Evolutionary conservation across 2,888 invertebrate genomes (phyloP).

Genomic region (Patella pellucida): DNA sequence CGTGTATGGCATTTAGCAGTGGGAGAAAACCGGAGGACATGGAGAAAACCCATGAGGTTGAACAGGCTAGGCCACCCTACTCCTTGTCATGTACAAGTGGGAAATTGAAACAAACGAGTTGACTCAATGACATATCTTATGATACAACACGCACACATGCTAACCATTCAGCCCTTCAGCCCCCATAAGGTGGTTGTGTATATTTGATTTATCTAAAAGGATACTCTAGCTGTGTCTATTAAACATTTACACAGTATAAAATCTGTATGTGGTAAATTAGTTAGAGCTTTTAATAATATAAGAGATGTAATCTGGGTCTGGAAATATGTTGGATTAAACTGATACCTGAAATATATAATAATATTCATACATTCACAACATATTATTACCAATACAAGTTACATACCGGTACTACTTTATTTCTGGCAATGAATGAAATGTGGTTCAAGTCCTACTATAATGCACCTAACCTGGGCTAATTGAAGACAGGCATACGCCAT

Average conservation of each 20-base stretch:
- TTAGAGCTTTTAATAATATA: constrained; percentile 94
- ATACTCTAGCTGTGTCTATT: constrained; percentile 80
- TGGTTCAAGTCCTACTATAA: not conserved
- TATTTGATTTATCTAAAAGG: constrained; percentile 28
- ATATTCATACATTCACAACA: not conserved
- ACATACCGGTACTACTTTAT: too few relatives aligned
- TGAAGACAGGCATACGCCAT: too few relatives aligned
- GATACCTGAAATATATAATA: constrained; percentile 76
- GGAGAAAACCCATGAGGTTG: too few relatives aligned
- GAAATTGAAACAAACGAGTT: too few relatives aligned
- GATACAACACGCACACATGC: too few relatives aligned
- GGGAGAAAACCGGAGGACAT: too few relatives aligned
- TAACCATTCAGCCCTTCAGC: too few relatives aligned
- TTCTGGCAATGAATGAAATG: too few relatives aligned
- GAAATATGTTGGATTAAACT: constrained; percentile 91
- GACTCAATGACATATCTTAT: too few relatives aligned
- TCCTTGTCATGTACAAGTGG: too few relatives aligned
- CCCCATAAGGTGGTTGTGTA: not conserved
- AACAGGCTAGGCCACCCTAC: too few relatives aligned
- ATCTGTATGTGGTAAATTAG: constrained; percentile 97
- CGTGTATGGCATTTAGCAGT: too few relatives aligned
- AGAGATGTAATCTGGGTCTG: constrained; percentile 82
- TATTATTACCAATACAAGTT: not conserved
- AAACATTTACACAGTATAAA: constrained; percentile 98
- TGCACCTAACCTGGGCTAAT: not conserved